Evolutionary conservation across 2,797 vertebrate species (phyloP), one percentile per base, ranked within the genome.

Genomic region (Enteromius thamalakanensis): DNA sequence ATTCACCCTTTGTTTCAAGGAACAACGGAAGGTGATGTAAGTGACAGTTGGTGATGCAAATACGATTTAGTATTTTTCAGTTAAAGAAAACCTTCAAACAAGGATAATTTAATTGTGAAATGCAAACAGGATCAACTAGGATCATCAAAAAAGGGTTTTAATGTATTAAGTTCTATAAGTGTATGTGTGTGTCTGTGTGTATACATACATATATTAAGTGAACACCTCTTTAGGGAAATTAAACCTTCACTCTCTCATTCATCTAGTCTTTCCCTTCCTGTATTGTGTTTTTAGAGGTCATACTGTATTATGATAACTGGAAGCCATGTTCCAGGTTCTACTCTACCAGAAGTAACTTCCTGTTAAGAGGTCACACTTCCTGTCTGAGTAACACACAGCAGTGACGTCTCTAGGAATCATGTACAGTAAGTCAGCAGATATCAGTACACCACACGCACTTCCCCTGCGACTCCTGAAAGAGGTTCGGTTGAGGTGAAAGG

Each of bases 211-310:
- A 14, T 47, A 47, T 12, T 8, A 34, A 45, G 51, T 47, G 47
- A 81, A 51, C 69, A 77, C 79, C 81, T 14, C 70, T 70, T 65
- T 84, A 88, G 78, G 60, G 86, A 82, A 70, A 86, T 74, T 47
- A 84, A 87, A 88, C 91, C 88, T 81, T 76, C 17, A 70, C 84
- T 90, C 88, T 90, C 91, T 88, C 81, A n/a, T 85, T 83, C 85
- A 82, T 85, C 53, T 51, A 64, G 19, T 86, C 81, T 74, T 87
- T 88, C 87, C 67, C 72, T 74, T 79, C 77, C 80, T 32, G 37
- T 67, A 47, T 32, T 69, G 72, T 72, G 34, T 47, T 6, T 11
- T 69, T 51, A 40, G 42, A 82, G 85, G 77, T 77, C 82, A 79
- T 70, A 34, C 34, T 34, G 34, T 34, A 71, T 74, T 34, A 71